Percentiles rank a stretch among this genome's conserved stretches.
Evolutionary conservation across 2,888 invertebrate genomes (phyloP).

Genomic region (Melanophora roralis): DNA sequence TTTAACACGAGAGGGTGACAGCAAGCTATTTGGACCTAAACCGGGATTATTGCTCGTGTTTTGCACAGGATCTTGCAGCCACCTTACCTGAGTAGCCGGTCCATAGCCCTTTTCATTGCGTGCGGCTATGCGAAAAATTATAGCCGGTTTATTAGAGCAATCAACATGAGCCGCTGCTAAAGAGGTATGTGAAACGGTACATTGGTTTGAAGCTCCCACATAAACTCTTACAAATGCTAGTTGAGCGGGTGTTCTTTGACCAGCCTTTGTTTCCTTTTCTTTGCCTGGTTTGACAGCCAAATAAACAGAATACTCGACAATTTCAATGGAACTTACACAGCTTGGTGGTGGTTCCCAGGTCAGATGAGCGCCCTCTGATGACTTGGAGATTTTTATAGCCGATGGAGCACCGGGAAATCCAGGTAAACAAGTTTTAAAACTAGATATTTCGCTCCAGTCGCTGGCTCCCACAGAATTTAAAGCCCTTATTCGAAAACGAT

Average conservation of each 20-base stretch:
- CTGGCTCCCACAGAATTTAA: constrained; percentile 65
- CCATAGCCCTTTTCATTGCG: constrained; percentile 67
- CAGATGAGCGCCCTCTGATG: constrained; percentile 66
- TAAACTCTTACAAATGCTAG: constrained; percentile 66
- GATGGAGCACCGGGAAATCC: constrained; percentile 67
- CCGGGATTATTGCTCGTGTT: constrained; percentile 31
- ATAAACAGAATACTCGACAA: constrained; percentile 66
- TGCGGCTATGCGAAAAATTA: constrained; percentile 66
- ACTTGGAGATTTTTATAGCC: constrained; percentile 66
- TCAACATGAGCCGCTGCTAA: constrained; percentile 65
- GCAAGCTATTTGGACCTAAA: constrained; percentile 54
- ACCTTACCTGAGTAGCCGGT: constrained; percentile 67
- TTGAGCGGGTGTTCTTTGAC: constrained; percentile 62
- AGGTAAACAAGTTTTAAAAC: constrained; percentile 66
- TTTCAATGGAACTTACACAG: constrained; percentile 64
- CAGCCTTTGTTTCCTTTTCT: constrained; percentile 62
- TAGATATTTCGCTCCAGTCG: constrained; percentile 66
- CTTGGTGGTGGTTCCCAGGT: constrained; percentile 67
- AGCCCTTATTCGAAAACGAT: constrained; percentile 66
- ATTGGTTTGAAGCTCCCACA: constrained; percentile 65
- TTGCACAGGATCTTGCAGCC: constrained; percentile 65
- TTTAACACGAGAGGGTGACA: constrained; percentile 64
- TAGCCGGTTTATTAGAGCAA: constrained; percentile 66
- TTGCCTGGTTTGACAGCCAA: constrained; percentile 66
- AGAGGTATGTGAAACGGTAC: constrained; percentile 64